These are phyloP conservation scores for Lates calcarifer DNA, from an alignment of 2,113 vertebrate genomes.

Conservation along the genomic window DNA sequence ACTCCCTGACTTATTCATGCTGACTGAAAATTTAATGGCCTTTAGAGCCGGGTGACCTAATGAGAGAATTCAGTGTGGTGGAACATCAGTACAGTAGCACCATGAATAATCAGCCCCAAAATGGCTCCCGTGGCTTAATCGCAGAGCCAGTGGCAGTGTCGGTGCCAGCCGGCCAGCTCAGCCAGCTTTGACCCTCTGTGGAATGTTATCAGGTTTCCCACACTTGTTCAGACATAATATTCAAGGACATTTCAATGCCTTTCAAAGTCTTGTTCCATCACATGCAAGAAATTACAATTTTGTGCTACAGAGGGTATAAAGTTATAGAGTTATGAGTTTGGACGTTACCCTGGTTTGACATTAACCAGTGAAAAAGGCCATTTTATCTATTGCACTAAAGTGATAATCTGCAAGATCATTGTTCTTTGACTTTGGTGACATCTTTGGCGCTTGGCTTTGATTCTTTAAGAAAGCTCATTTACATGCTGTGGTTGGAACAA, in stretches of 20 bases:
- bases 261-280: conserved; percentile 66
- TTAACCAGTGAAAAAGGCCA: conserved; percentile 2
- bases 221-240: conserved; percentile 72
- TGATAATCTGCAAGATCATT: not conserved
- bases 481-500: not conserved
- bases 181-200: conserved; percentile 74
- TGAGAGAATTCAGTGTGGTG: conserved; percentile 77
- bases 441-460: not conserved
- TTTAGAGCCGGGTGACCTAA: conserved; percentile 79
- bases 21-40: conserved; percentile 82
- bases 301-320: conserved; percentile 43
- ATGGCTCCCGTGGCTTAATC: conserved; percentile 76
- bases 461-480: not conserved
- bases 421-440: not conserved
- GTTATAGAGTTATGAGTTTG: conserved; percentile 48
- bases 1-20: conserved; percentile 83
- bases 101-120: conserved; percentile 79
- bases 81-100: conserved; percentile 76
- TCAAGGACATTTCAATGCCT: conserved; percentile 73
- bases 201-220: conserved; percentile 80
- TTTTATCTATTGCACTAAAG: conserved; percentile 18
- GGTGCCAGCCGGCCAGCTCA: conserved; percentile 67
- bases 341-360: conserved; percentile 45
- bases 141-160: conserved; percentile 57
- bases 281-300: conserved; percentile 67